Percentiles rank a stretch among this genome's conserved stretches.
These are phyloP conservation scores for Lophotis ruficrista DNA, from an alignment of 2,113 vertebrate genomes.

Conservation along the genomic window DNA sequence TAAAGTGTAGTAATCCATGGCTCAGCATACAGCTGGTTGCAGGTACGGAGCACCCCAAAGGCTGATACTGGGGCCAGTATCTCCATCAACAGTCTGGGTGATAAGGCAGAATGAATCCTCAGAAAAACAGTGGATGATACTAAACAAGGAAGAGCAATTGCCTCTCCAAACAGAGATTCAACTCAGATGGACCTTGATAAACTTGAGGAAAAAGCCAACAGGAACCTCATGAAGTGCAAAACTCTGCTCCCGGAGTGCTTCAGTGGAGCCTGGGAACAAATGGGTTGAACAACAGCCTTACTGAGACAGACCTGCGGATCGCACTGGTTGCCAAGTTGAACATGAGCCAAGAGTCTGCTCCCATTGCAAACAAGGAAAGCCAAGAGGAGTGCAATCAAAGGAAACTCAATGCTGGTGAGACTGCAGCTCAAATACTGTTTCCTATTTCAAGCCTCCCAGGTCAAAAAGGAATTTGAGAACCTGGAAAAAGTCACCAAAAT, in stretches of 20 bases:
- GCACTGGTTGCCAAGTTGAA: neutral
- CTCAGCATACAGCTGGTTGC: neutral
- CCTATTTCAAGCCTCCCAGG: neutral
- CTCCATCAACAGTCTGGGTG: neutral
- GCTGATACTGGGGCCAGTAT: neutral
- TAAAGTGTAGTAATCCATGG: accelerated
- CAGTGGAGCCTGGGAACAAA: neutral
- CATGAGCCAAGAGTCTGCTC: neutral
- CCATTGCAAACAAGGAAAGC: neutral
- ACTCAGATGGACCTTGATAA: neutral
- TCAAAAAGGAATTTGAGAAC: neutral
- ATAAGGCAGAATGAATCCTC: neutral
- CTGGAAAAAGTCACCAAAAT: neutral
- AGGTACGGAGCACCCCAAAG: neutral
- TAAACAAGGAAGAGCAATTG: neutral
- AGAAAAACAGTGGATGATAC: neutral
- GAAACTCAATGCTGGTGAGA: neutral
- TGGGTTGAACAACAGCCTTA: neutral
- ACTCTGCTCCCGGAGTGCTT: neutral
- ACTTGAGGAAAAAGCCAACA: neutral
- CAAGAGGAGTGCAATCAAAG: neutral
- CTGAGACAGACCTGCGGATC: neutral
- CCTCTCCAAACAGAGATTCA: neutral
- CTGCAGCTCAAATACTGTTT: neutral
- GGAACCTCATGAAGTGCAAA: neutral